Base-by-base conservation (phyloP, 2,888 invertebrate genomes). In the Nematopogon swammerdamellus region DNA sequence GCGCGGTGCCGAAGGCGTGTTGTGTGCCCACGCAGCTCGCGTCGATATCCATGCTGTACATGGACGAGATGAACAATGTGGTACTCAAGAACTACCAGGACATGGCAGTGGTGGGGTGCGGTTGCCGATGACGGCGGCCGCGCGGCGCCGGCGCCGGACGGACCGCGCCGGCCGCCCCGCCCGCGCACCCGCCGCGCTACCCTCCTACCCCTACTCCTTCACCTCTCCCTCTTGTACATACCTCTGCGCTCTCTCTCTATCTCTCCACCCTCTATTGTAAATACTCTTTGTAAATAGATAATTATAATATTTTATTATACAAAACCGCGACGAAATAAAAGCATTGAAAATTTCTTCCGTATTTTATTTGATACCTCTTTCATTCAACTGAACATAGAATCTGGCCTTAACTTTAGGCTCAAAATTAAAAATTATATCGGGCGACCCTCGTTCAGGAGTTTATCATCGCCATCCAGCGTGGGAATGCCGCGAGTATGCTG, bases 81-180 rank as follows among this genome's bases (percentile, higher is more conserved):
- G 95, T 97, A 69, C 86, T 99, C 63, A 98, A 98, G 81, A 97
- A 94, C 81, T 99, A 99, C 81, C 92, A 95, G 80, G 97, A 98
- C 73, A 99, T 99, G 99, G 90, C 95, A 62, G 98, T 98, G 56
- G 88, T 92, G 61, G 95, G 95, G 51, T 99, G 99, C 74, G 98
- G 99, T 52, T 99, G 99, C 82, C 92, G 96, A 84, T 97, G 85
- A 85, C 74, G 67, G 70, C 68, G 71, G 72, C 66, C 57, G 57
- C 47, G 19, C 8, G 63, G 59, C 59, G 59, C 49, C 19, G 44
- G 44, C 20, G 42, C 18, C 18, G 42, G 18, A 20, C 46, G 36
- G 11, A 14, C n/a, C 36, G 11, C 36, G 17, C 42, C 19, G 17
- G 18, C 44, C 19, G 14, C 49, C 17, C 53, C 50, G 60, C 54